phyloP scores from a whole-genome alignment of 2,888 invertebrate genomes.

The Caradrina kadenii region DNA sequence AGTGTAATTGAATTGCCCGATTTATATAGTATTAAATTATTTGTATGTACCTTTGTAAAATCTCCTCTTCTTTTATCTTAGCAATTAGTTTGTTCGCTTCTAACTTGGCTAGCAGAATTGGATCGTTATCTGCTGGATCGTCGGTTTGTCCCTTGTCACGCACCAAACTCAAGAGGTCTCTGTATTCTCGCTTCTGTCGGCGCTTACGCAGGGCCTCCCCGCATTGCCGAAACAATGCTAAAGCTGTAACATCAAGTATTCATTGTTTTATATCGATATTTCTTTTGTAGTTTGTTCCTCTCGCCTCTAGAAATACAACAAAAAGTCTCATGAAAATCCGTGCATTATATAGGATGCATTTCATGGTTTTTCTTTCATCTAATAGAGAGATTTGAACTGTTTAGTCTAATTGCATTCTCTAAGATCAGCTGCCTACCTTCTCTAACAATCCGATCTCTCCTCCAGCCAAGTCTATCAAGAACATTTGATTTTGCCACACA shows the following conservation, averaged over 20 bases:
- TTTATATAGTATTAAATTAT: too few relatives aligned
- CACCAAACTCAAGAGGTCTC: slow-evolving; percentile 77
- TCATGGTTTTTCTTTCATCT: too few relatives aligned
- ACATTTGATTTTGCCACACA: slow-evolving; percentile 75
- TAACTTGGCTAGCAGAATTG: slow-evolving; percentile 86
- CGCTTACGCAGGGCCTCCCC: slow-evolving; percentile 78
- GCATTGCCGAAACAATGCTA: slow-evolving; percentile 76
- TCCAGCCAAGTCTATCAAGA: slow-evolving; percentile 20
- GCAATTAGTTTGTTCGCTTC: slow-evolving; percentile 83
- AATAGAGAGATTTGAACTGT: too few relatives aligned
- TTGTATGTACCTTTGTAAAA: slow-evolving; percentile 51
- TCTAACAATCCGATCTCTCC: slow-evolving; percentile 38
- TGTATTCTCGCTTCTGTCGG: slow-evolving; percentile 82
- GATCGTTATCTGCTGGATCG: slow-evolving; percentile 91
- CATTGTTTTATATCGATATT: not conserved
- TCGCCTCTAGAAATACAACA: too few relatives aligned
- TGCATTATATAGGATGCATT: too few relatives aligned
- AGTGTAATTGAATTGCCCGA: too few relatives aligned
- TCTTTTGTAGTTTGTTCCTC: too few relatives aligned
- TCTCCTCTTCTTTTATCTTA: slow-evolving; percentile 70
- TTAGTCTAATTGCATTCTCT: too few relatives aligned
- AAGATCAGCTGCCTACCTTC: slow-evolving; percentile 76
- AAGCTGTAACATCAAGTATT: slow-evolving; percentile 66
- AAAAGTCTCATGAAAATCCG: too few relatives aligned
- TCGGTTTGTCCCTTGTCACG: slow-evolving; percentile 61